phyloP scores from a whole-genome alignment of 2,797 vertebrate genomes.

The Fistularia tabacaria region DNA sequence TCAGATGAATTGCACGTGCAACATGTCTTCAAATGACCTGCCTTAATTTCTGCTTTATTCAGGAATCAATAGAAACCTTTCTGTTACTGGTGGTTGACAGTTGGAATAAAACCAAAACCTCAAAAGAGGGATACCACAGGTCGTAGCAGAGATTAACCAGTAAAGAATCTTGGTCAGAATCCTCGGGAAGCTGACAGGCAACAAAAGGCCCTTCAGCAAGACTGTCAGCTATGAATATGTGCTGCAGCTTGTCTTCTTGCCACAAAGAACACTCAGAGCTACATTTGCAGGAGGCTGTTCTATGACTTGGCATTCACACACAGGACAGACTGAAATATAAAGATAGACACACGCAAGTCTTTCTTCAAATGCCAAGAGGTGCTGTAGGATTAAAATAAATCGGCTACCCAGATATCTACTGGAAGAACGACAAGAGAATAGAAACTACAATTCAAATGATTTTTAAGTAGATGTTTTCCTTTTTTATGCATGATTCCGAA shows the following conservation, averaged over 20 bases:
- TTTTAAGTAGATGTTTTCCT: no score
- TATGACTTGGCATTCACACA: slow-evolving; percentile 34
- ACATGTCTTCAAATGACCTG: no score
- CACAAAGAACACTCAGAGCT: slow-evolving; percentile 14
- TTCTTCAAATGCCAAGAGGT: slow-evolving; percentile 46
- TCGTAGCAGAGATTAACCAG: no score
- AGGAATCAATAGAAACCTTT: no score
- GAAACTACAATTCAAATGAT: slow-evolving; percentile 8
- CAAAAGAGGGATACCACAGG: no score
- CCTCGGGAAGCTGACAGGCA: slow-evolving; percentile 20
- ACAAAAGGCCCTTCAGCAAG: slow-evolving; percentile 27
- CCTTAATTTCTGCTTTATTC: no score
- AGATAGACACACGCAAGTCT: slow-evolving; percentile 21
- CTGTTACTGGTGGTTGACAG: no score
- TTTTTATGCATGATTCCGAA: no score
- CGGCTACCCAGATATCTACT: slow-evolving; percentile 22
- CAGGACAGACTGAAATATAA: slow-evolving; percentile 23
- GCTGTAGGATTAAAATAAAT: slow-evolving; percentile 49
- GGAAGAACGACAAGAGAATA: slow-evolving; percentile 7
- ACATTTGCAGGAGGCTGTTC: slow-evolving; percentile 24
- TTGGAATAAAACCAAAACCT: no score
- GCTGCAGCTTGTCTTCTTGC: slow-evolving; percentile 12
- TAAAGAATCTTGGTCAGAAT: slow-evolving; percentile 11
- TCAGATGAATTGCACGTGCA: no score
- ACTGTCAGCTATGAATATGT: slow-evolving; percentile 34